Evolutionary conservation across 2,113 vertebrate species (phyloP), one percentile per base, ranked within the genome.

Genomic region (Telmatochromis brichardi): DNA sequence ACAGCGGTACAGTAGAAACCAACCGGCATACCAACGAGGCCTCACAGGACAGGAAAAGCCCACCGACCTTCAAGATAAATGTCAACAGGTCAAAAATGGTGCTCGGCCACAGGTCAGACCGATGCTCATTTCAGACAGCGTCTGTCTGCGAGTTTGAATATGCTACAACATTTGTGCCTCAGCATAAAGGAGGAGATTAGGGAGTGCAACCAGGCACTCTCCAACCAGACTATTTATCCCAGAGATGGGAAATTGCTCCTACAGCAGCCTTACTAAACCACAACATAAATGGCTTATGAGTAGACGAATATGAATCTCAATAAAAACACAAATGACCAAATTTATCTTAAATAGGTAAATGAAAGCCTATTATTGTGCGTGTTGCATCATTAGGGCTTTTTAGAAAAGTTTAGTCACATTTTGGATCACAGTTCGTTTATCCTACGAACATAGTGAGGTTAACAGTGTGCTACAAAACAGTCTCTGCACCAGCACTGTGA

Each of bases 31-130:
- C 92, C 92, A 84, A 6, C 9, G 63, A 87, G 85, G 91, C 6
- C 94, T 93, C 63, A 17, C 47, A 7, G 1, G 92, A 97, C 97
- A 96, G 97, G 96, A 98, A 98, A 98, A 98, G 83, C 84, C 86
- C 19, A 12, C 33, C 50, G 89, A 93, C 94, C 94, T 95, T 95
- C 88, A 91, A 42, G 11, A 63, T 53, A 98, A 98, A 99, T 97
- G 97, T 97, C 97, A 98, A 93, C 95, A 94, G 96, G 96, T 93
- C 84, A 95, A n/a, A 31, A 76, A 45, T n/a, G 85, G 58, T 7
- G 84, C 51, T 54, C 17, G 3, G 6, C 10, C 6, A 3, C 15
- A 1, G 12, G n/a, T 10, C 35, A n/a, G 35, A 45, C 28, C 2
- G 3, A 23, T 21, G 40, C n/a, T 31, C 40, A 78, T 33, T 19